Percentiles rank a stretch among this genome's conserved stretches.
Conservation (phyloP, 2,797 vertebrate genomes). For the Centroberyx gerrardi region DNA sequence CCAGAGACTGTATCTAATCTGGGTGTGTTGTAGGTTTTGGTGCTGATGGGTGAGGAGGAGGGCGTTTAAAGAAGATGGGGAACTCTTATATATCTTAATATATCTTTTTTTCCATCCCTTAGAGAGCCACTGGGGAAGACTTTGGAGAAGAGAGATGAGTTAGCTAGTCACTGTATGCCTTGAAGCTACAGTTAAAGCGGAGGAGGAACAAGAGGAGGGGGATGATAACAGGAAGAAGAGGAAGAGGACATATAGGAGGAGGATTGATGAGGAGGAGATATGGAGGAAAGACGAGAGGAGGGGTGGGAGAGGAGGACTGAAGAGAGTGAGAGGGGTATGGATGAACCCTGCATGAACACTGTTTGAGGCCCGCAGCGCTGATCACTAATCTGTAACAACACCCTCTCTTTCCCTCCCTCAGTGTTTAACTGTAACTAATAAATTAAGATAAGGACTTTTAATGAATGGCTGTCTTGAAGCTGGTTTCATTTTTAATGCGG, state of each 20-base stretch:
- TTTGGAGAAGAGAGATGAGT: slow-evolving; percentile 16
- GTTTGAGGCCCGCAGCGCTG: slow-evolving; percentile 42
- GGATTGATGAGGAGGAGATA: slow-evolving; percentile 26
- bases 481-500: slow-evolving; percentile 48
- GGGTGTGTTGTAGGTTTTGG: slow-evolving; percentile 43
- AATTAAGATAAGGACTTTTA: slow-evolving; percentile 60
- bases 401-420: slow-evolving; percentile 25
- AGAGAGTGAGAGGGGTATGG: slow-evolving; percentile 4
- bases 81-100: slow-evolving; percentile 22
- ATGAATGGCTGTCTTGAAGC: slow-evolving; percentile 43
- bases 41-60: slow-evolving; percentile 13
- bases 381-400: slow-evolving; percentile 43
- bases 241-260: slow-evolving; percentile 5
- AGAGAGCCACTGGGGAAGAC: slow-evolving; percentile 19
- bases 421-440: slow-evolving; percentile 63
- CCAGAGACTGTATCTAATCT: slow-evolving; percentile 35
- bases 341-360: slow-evolving; percentile 55
- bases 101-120: slow-evolving; percentile 23
- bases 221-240: slow-evolving; percentile 16
- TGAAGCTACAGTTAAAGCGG: slow-evolving; percentile 32
- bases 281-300: slow-evolving; percentile 19
- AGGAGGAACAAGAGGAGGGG: slow-evolving; percentile 9
- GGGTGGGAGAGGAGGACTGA: slow-evolving; percentile 3
- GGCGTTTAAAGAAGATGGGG: slow-evolving; percentile 17
- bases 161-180: slow-evolving; percentile 28